phyloP scores from a whole-genome alignment of 1,140 invertebrate genomes.

The Campoletis sonorensis region DNA sequence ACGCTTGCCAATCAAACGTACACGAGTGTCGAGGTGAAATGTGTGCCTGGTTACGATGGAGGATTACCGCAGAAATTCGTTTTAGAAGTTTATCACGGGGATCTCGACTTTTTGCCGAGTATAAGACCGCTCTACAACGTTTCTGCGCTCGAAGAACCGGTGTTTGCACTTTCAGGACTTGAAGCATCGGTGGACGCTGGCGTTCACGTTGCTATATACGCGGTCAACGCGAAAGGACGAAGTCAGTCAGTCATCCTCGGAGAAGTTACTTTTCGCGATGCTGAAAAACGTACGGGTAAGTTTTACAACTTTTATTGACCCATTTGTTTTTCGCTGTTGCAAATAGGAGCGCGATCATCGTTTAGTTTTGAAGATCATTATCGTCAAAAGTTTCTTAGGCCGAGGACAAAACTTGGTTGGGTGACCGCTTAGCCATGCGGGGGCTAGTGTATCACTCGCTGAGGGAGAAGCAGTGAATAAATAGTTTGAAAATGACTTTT shows the following conservation, averaged over 20 bases:
- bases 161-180: conserved; percentile 83
- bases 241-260: conserved; percentile 83
- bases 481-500: too few relatives aligned
- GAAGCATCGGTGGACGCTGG: conserved; percentile 83
- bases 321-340: neutral
- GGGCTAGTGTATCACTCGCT: too few relatives aligned
- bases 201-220: conserved; percentile 85
- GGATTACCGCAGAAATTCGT: conserved; percentile 88
- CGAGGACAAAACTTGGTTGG: too few relatives aligned
- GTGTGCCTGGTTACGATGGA: conserved; percentile 89
- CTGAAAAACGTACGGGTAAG: conserved; percentile 89
- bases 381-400: too few relatives aligned
- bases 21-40: conserved; percentile 85
- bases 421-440: too few relatives aligned
- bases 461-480: too few relatives aligned
- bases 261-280: conserved; percentile 86
- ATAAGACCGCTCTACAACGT: conserved; percentile 81
- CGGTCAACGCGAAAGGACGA: conserved; percentile 88
- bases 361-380: too few relatives aligned
- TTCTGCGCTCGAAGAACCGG: conserved; percentile 80
- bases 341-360: too few relatives aligned
- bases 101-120: conserved; percentile 70
- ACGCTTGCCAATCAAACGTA: conserved; percentile 85
- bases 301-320: conserved; percentile 32
- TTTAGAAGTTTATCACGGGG: conserved; percentile 84